Evolutionary conservation across 2,888 invertebrate genomes (phyloP), one percentile per base, ranked within the genome.

Genomic region (Dimorphilus gyrociliatus): DNA sequence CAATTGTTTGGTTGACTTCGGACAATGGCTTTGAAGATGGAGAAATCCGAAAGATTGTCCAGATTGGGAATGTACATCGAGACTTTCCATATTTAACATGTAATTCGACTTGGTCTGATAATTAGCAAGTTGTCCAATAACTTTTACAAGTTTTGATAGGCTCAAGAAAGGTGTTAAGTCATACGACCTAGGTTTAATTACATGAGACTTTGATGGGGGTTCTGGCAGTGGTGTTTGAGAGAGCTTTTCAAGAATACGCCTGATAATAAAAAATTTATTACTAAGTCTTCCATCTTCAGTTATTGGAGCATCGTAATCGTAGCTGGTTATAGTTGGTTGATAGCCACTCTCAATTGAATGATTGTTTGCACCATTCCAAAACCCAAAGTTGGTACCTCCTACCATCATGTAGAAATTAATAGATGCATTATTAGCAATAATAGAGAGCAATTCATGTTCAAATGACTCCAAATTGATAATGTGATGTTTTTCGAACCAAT

Each of bases 331-430:
- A 2, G 36, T 37, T 3, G 40, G 32, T 14, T 6, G 4, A 17
- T 32, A 34, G n/a, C n/a, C n/a, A n/a, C n/a, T n/a, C n/a, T n/a
- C n/a, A n/a, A n/a, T n/a, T n/a, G n/a, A n/a, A 7, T 7, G n/a
- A n/a, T 17, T 21, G 21, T 41, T 37, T 2, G 37, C 42, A 14
- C 42, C 42, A 25, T 37, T 37, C 29, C 32, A 39, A 24, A 42
- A 41, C 4, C 26, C 40, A 31, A 41, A 42, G 26, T 41, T 42
- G 1, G 42, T 42, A 6, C 41, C 41, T 13, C 41, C 41, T 7
- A 34, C 35, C 25, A 41, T 41, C 40, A 42, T 41, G 35, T 42
- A 42, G 32, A 42, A 37, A 23, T 42, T 42, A 7, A 42, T 35
- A 1, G 42, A 42, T 3, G 39, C 40, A 15, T 32, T 30, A 8